Evolutionary conservation across 2,113 vertebrate species (phyloP).

Genomic region (Eudyptes chrysolophus): DNA sequence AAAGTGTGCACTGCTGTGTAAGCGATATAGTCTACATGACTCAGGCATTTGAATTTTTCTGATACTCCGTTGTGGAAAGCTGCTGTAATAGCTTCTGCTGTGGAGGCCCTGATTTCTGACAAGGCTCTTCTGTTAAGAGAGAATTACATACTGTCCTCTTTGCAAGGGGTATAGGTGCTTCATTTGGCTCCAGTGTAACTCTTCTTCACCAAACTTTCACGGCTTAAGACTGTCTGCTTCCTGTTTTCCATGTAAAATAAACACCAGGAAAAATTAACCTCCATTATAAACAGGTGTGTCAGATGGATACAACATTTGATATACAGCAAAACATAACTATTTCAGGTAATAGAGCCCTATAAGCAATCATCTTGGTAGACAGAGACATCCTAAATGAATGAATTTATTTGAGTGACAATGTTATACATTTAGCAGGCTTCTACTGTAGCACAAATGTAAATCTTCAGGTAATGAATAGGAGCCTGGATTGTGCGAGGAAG

Average conservation of each 20-base stretch:
- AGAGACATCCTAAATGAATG: background rate
- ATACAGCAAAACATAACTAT: background rate
- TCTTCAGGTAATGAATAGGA: background rate
- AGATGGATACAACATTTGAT: background rate
- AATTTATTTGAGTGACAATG: background rate
- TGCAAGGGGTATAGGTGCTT: background rate
- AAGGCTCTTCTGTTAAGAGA: background rate
- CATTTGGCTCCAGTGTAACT: background rate
- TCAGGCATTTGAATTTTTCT: background rate
- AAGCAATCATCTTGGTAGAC: background rate
- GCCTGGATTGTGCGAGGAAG: background rate
- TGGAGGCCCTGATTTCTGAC: background rate
- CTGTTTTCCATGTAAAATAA: background rate
- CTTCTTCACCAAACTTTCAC: background rate
- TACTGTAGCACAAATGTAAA: background rate
- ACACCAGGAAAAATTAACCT: background rate
- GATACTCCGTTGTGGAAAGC: background rate
- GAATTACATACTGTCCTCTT: background rate
- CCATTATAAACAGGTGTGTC: background rate
- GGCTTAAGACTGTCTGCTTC: fast-evolving
- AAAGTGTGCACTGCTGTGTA: background rate
- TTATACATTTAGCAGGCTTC: background rate
- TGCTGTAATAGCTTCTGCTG: background rate
- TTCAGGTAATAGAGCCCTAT: background rate
- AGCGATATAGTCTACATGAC: background rate